Percentiles rank a stretch among this genome's conserved stretches.
Conservation (phyloP, 2,797 vertebrate species). For the Esox lucius region DNA sequence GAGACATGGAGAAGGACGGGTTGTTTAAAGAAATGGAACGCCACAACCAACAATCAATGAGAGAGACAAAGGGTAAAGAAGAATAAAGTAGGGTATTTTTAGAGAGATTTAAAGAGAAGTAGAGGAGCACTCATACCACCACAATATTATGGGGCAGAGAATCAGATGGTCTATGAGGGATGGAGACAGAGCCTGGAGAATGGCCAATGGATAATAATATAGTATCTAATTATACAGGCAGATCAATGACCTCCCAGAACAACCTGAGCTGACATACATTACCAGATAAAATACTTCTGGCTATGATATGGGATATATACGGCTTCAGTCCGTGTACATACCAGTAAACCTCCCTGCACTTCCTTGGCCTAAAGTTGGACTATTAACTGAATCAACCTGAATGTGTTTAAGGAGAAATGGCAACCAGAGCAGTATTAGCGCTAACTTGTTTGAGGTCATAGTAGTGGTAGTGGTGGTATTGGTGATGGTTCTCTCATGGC, state of each 20-base stretch:
- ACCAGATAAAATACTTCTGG: conserved; percentile 31
- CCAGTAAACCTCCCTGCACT: neutral
- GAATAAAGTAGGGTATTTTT: conserved; percentile 8
- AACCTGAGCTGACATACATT: conserved; percentile 34
- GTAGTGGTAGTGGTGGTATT: conserved; percentile 37
- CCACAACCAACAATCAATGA: conserved; percentile 51
- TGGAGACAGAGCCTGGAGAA: conserved; percentile 45
- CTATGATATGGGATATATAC: conserved; percentile 11
- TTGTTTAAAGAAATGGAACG: conserved; percentile 1
- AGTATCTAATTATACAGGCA: conserved; percentile 58
- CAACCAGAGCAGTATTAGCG: conserved; percentile 47
- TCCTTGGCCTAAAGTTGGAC: conserved; percentile 30
- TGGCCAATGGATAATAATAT: conserved; percentile 59
- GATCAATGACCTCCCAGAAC: conserved; percentile 52
- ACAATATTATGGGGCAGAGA: conserved; percentile 47
- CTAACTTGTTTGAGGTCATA: conserved; percentile 51
- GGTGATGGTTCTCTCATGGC: conserved; percentile 44
- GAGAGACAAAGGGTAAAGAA: conserved; percentile 22
- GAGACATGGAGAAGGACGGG: conserved; percentile 21
- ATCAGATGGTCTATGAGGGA: conserved; percentile 26
- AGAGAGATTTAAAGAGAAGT: conserved; percentile 25
- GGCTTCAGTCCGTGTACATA: neutral
- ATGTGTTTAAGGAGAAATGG: conserved; percentile 35
- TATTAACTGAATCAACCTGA: conserved; percentile 31
- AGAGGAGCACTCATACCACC: conserved; percentile 43